phyloP scores from a whole-genome alignment of 2,888 invertebrate genomes.

The Rhabditoides inermis region DNA sequence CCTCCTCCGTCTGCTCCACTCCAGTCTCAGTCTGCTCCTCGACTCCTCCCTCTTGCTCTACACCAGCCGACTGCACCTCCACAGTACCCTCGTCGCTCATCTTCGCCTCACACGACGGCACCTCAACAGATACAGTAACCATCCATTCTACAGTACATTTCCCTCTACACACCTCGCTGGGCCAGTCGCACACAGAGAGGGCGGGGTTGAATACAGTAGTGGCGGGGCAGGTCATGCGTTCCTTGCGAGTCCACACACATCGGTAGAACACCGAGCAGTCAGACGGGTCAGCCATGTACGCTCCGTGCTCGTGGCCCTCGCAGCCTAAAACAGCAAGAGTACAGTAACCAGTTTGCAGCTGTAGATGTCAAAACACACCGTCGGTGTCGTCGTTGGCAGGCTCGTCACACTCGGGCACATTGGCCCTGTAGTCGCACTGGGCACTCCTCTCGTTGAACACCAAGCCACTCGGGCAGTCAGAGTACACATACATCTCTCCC shows the following conservation, averaged over 20 bases:
- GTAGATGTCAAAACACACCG: background rate
- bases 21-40: too few species aligned
- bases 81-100: too few species aligned
- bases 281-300: slow-evolving; percentile 23
- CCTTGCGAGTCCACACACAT: slow-evolving; percentile 40
- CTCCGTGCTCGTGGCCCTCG: slow-evolving; percentile 23
- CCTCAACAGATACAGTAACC: too few species aligned
- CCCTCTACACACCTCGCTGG: slow-evolving; percentile 27
- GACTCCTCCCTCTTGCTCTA: too few species aligned
- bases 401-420: slow-evolving; percentile 26
- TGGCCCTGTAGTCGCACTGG: slow-evolving; percentile 39
- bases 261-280: slow-evolving; percentile 39
- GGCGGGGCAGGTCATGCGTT: slow-evolving; percentile 31
- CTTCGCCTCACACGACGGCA: too few species aligned
- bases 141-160: too few species aligned
- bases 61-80: too few species aligned
- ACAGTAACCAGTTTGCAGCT: background rate
- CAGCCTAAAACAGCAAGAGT: slow-evolving; percentile 5
- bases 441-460: slow-evolving; percentile 37
- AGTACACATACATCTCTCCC: slow-evolving; percentile 33
- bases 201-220: slow-evolving; percentile 41
- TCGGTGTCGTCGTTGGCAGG: background rate
- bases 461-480: slow-evolving; percentile 31
- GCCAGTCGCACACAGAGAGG: slow-evolving; percentile 43
- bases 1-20: too few species aligned